Base-by-base conservation (phyloP, 1,140 invertebrate species). In the Coenobita brevimanus region DNA sequence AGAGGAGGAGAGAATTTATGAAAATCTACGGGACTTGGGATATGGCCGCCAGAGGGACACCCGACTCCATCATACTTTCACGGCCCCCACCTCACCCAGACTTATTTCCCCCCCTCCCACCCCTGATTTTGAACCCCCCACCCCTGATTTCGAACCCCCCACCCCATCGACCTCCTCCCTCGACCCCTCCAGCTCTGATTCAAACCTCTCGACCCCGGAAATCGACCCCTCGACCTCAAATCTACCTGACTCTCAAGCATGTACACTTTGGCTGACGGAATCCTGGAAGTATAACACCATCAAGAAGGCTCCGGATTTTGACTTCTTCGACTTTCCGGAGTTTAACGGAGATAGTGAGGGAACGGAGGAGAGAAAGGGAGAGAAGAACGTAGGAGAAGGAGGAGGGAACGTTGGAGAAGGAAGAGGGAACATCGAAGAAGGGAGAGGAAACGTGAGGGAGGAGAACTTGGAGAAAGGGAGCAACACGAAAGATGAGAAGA, bases 271-370 rank as follows among this genome's bases (percentile, higher is more conserved):
- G 85, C 76, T 87, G 33, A 80, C 85, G 3, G 85, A 87, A 13
- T 87, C 85, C 10, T 87, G 85, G 85, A 87, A 87, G 33, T 87
- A 87, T 62, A 87, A 87, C 46, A 87, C 85, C 21, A 87, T 87
- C 64, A 87, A 87, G 64, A 79, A 67, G 41, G 85, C 85, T 27
- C 85, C 85, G 13, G 85, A 87, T 36, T 87, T 81, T 33, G 80
- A 87, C 36, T 57, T 87, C 71, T 73, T 87, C 10, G 76, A 87
- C 43, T 71, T 87, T 36, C 54, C 60, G 0, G 43, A 60, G n/a
- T 4, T 54, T 27, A 75, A 79, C 41, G 27, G 13, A 24, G 27
- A 36, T 27, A 75, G 24, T 64, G 4, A 50, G 46, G 46, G 46
- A 50, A 8, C 17, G 46, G 17, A 17, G 46, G 46, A 50, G 46